Base-by-base conservation (phyloP, 1,140 invertebrate genomes). In the Colletes latitarsis region DNA sequence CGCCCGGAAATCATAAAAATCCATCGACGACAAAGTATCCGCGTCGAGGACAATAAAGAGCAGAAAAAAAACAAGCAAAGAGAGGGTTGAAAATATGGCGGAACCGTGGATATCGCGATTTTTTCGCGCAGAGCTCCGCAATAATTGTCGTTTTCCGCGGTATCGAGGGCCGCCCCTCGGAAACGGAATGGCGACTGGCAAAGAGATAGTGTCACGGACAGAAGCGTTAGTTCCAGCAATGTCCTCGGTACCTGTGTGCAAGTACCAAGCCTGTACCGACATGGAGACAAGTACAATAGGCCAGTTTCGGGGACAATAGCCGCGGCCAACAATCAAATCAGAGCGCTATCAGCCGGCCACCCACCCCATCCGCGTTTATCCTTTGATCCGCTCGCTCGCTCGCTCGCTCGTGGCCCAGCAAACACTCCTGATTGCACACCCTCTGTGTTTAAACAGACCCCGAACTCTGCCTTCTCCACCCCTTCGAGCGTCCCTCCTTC, bases 361-460 rank as follows among this genome's bases (percentile, higher is more conserved):
- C 85, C 89, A 90, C 85, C 88, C 91, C 87, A 90, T 89, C 64
- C 77, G 77, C 85, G 85, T 82, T 88, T 91, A 92, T 91, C 92
- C 92, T 93, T 93, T 93, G 92, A 93, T 93, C 92, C 83, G 85
- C 83, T 84, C 77, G 74, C 85, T 82, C 83, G 82, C 85, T 81
- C 81, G 83, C 86, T 84, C 76, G 67, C 82, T 88, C 88, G 88
- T 88, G 82, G 77, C 84, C 89, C 90, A 86, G 90, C 92, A 93
- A 93, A 93, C 92, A 93, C 91, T 92, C 89, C 92, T 93, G 92
- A 93, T 93, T 93, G 92, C 92, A 91, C 89, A 90, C 91, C 90
- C 91, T 91, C 89, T 89, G 85, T 93, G 87, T 93, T 93, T 92
- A 91, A 92, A 92, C 91, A 92, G 90, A 87, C 89, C 89, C 49